These are phyloP conservation scores for Harpagifer antarcticus DNA, from an alignment of 2,797 vertebrate species.

Conservation along the genomic window DNA sequence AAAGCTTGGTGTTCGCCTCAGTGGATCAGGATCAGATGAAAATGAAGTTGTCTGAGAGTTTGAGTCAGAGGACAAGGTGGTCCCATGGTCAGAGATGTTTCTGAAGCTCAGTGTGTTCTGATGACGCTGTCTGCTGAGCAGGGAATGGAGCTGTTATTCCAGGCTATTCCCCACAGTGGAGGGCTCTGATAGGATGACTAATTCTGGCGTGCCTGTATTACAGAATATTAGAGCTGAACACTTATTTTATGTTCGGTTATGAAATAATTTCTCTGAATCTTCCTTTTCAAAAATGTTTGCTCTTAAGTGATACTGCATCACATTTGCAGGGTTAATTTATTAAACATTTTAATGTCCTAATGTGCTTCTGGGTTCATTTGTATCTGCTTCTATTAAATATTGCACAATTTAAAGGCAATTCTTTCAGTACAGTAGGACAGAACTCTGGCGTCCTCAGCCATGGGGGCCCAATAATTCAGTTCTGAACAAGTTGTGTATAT, in stretches of 20 bases:
- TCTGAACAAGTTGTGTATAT: no score
- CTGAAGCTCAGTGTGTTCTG: constrained; percentile 57
- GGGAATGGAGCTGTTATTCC: constrained; percentile 64
- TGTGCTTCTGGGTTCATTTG: constrained; percentile 14
- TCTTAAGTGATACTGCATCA: not conserved
- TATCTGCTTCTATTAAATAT: not conserved
- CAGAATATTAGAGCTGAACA: constrained; percentile 33
- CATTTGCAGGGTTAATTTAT: not conserved
- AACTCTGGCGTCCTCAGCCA: constrained; percentile 3
- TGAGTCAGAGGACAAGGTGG: constrained; percentile 70
- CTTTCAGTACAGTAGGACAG: constrained; percentile 15
- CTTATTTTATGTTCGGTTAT: constrained; percentile 10
- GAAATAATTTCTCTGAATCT: constrained; percentile 4
- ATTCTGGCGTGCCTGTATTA: constrained; percentile 39
- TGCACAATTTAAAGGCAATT: constrained; percentile 33
- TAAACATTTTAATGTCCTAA: constrained; percentile 2
- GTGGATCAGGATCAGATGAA: constrained; percentile 58
- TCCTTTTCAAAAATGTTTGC: not conserved
- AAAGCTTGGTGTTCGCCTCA: constrained; percentile 64
- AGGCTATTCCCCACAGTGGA: constrained; percentile 61
- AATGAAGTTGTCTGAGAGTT: constrained; percentile 68
- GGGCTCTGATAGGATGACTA: constrained; percentile 49
- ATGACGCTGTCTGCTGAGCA: constrained; percentile 57
- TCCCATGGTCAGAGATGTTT: constrained; percentile 64
- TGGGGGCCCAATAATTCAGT: not conserved